These are phyloP conservation scores for Brachirus orientalis DNA, from an alignment of 2,113 vertebrate genomes.

Conservation along the genomic window DNA sequence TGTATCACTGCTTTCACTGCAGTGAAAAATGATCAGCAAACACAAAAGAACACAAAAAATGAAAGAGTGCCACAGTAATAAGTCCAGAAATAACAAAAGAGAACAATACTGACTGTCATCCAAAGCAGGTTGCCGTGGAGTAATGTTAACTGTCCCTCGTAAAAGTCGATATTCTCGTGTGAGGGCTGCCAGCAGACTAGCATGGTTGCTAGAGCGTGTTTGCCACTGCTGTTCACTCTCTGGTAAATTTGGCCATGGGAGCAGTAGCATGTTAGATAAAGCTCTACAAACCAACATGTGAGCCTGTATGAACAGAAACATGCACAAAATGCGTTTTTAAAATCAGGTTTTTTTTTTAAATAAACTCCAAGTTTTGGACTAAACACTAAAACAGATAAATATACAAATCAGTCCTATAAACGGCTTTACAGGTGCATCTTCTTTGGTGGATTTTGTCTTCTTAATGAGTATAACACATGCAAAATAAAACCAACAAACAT, in stretches of 20 bases:
- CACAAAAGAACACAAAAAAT: neutral
- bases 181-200: slow-evolving; percentile 89
- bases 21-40: slow-evolving; percentile 20
- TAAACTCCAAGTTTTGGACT: too few species aligned
- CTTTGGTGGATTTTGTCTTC: too few species aligned
- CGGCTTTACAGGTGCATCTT: too few species aligned
- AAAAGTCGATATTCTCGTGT: slow-evolving; percentile 90
- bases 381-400: too few species aligned
- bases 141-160: slow-evolving; percentile 82
- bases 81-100: neutral
- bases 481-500: neutral
- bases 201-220: slow-evolving; percentile 90
- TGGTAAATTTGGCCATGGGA: slow-evolving; percentile 93
- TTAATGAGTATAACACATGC: too few species aligned
- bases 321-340: neutral
- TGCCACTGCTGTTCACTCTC: slow-evolving; percentile 97
- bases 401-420: too few species aligned
- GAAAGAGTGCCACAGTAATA: neutral
- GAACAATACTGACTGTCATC: slow-evolving; percentile 86
- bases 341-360: too few species aligned
- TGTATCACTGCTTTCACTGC: slow-evolving; percentile 92
- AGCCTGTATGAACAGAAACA: slow-evolving; percentile 77
- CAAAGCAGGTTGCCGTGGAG: slow-evolving; percentile 85
- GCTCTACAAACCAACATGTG: slow-evolving; percentile 94
- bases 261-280: slow-evolving; percentile 92